Percentiles rank a stretch among this genome's conserved stretches.
phyloP scores from a whole-genome alignment of 2,113 vertebrate genomes.

The Myxocyprinus asiaticus region DNA sequence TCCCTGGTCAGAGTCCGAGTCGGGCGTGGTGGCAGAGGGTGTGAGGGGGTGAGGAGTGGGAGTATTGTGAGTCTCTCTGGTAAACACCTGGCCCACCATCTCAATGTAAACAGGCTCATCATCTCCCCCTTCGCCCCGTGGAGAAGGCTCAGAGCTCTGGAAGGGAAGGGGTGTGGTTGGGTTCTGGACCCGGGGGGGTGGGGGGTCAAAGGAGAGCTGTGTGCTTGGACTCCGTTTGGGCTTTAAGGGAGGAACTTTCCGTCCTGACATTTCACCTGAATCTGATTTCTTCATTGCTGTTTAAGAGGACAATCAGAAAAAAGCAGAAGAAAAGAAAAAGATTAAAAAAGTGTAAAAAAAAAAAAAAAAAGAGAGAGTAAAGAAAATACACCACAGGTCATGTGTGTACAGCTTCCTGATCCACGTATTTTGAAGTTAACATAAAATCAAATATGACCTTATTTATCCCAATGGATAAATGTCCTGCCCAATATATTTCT shows the following conservation, averaged over 20 bases:
- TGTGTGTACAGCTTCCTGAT: background rate
- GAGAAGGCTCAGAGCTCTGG: constrained; percentile 66
- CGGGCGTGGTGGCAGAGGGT: constrained; percentile 75
- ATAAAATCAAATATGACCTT: too few relatives aligned
- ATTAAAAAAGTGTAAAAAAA: too few relatives aligned
- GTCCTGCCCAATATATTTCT: too few relatives aligned
- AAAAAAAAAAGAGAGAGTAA: background rate
- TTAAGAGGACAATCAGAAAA: constrained; percentile 19
- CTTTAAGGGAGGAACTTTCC: constrained; percentile 86
- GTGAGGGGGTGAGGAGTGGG: constrained; percentile 73
- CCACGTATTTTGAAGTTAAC: too few relatives aligned
- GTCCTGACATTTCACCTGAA: constrained; percentile 75
- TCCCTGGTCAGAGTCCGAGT: constrained; percentile 88
- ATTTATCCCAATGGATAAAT: too few relatives aligned
- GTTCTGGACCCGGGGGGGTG: constrained; percentile 62
- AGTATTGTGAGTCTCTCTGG: constrained; percentile 67
- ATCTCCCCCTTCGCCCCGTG: constrained; percentile 67
- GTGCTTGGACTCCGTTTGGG: constrained; percentile 89
- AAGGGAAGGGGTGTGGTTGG: constrained; percentile 70
- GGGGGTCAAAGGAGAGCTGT: constrained; percentile 82
- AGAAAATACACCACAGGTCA: background rate
- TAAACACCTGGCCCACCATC: constrained; percentile 90
- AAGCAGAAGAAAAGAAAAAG: background rate
- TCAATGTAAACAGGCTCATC: constrained; percentile 92
- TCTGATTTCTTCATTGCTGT: constrained; percentile 82